Percentiles rank a stretch among this genome's conserved stretches.
Evolutionary conservation across 2,113 vertebrate species (phyloP).

Genomic region (Phrynosoma blainvillii): DNA sequence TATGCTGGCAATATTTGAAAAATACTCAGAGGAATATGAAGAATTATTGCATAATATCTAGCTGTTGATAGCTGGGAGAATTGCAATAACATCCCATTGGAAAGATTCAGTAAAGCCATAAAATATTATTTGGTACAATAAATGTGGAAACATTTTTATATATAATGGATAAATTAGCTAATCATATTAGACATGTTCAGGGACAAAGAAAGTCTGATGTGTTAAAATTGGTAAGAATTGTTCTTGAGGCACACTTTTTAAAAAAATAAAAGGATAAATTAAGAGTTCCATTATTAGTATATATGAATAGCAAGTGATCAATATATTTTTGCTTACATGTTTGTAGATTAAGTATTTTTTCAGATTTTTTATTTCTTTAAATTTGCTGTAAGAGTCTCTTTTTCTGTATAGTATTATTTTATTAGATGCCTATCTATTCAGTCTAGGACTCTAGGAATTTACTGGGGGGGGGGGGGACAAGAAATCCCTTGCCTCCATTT

Average conservation of each 20-base stretch:
- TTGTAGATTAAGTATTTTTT: background rate
- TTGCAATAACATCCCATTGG: no score
- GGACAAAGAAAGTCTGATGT: background rate
- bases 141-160: background rate
- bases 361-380: background rate
- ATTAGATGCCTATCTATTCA: background rate
- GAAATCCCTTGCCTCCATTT: constrained; percentile 1
- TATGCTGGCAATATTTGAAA: background rate
- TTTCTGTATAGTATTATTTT: background rate
- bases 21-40: background rate
- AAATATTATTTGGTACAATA: background rate
- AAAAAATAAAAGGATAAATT: background rate
- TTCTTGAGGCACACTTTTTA: background rate
- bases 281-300: no score
- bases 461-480: background rate
- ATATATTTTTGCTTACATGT: no score
- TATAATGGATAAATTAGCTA: background rate
- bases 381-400: background rate
- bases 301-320: no score
- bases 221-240: background rate
- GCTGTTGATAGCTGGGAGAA: no score
- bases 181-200: background rate
- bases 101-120: background rate
- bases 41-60: background rate
- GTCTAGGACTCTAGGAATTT: background rate